Evolutionary conservation across 1,140 invertebrate species (phyloP).

Genomic region (Sinella curviseta): DNA sequence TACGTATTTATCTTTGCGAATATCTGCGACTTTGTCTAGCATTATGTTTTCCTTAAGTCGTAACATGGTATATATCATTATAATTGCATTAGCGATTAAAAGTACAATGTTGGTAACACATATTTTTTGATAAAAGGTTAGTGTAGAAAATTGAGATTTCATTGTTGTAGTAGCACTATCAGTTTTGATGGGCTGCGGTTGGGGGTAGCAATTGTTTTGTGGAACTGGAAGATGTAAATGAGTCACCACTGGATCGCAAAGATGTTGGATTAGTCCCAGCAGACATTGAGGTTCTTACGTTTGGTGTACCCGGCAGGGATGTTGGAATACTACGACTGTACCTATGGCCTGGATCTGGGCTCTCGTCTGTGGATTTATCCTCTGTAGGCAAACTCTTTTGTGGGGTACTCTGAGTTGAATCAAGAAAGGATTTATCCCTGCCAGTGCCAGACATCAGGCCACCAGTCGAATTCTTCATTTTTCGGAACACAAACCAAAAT

Average conservation of each 20-base stretch:
- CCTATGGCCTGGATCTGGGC: constrained; percentile 26
- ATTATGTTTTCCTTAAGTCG: neutral
- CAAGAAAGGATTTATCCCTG: neutral
- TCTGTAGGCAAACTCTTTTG: neutral
- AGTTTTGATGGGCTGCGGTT: constrained; percentile 15
- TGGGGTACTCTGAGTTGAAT: constrained; percentile 40
- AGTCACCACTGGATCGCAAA: constrained; percentile 45
- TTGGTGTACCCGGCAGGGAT: constrained; percentile 34
- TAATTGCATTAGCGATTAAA: neutral
- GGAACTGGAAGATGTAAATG: constrained; percentile 45
- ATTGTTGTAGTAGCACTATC: neutral
- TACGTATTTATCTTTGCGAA: constrained; percentile 13
- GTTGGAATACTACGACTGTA: constrained; percentile 19
- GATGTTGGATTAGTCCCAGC: constrained; percentile 35
- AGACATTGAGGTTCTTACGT: constrained; percentile 5
- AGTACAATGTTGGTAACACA: constrained; percentile 15
- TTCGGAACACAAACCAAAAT: neutral
- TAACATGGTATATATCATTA: neutral
- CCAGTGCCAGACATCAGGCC: constrained; percentile 1
- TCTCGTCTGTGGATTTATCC: constrained; percentile 29
- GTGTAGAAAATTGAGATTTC: constrained; percentile 16
- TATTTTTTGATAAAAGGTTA: neutral
- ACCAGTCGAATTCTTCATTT: neutral
- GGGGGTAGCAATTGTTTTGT: constrained; percentile 43
- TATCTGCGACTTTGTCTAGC: constrained; percentile 12